Evolutionary conservation across 2,888 invertebrate genomes (phyloP), one percentile per base, ranked within the genome.

Genomic region (Chydorus sphaericus): DNA sequence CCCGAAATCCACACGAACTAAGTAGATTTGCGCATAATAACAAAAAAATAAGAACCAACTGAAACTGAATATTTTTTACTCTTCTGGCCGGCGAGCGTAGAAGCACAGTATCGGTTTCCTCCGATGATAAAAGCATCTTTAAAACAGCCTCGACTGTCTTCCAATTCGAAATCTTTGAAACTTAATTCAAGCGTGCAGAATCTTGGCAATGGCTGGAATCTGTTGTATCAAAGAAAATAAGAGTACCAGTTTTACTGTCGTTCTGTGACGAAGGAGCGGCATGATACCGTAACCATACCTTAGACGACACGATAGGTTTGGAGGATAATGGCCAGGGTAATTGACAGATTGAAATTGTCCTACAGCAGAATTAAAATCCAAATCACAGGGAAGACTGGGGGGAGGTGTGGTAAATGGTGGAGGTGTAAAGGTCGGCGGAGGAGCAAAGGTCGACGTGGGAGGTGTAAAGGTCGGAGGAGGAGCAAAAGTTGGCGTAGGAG

Each of bases 91-190:
- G 39, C 38, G 3, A 57, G 48, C 16, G 38, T 23, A 14, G 54
- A 31, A 23, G 48, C 33, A 20, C 57, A 57, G 31, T 57, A 57
- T 33, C 54, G 37, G 20, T 51, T 53, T 18, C 54, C 53, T 20
- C 54, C 57, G 28, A 57, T 48, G 28, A 53, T 30, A 14, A 57
- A 28, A 23, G 48, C 53, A 48, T 57, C 57, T 57, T 57, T 57
- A 10, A 14, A 18, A 16, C 57, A 57, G 2, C 37, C 37, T 11
- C 23, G 29, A 16, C 54, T 57, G 11, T 54, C 48, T 28, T 57
- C 57, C 26, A 57, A 30, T 14, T 48, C 23, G 48, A 57, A 57
- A 44, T 57, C 57, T 18, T 48, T 39, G 31, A 57, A 57, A 18
- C n/a, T 14, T n/a, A 57, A 29, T 16, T 57, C 53, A 11, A 57